These are phyloP conservation scores for Dasypus novemcinctus DNA, from an alignment of 2,113 vertebrate genomes.

Conservation along the genomic window DNA sequence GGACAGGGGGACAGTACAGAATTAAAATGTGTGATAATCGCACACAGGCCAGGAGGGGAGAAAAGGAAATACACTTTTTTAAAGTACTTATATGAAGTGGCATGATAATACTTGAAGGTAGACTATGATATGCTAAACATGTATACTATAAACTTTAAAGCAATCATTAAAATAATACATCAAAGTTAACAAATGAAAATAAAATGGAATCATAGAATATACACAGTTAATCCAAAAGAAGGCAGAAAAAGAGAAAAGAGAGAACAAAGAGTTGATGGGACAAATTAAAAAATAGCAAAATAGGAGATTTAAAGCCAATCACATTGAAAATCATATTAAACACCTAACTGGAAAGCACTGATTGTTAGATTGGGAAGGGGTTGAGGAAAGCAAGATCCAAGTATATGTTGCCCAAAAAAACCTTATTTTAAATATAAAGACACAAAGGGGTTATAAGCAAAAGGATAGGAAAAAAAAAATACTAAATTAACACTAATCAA, in stretches of 20 bases:
- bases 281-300: not conserved
- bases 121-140: not conserved
- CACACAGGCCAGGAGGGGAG: not conserved
- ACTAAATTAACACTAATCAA: not conserved
- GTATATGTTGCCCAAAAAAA: not conserved
- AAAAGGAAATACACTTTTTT: not conserved
- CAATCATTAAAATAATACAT: not conserved
- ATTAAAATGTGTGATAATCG: not conserved
- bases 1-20: not conserved
- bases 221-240: too few relatives aligned
- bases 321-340: not conserved
- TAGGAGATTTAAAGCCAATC: not conserved
- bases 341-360: not conserved
- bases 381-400: not conserved
- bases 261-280: not conserved
- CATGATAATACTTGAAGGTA: not conserved
- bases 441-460: not conserved
- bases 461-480: not conserved
- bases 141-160: not conserved
- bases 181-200: not conserved
- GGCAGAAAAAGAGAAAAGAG: too few relatives aligned
- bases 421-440: not conserved
- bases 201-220: too few relatives aligned
- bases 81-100: not conserved
- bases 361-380: not conserved